Percentiles rank a stretch among this genome's conserved stretches.
Evolutionary conservation across 2,888 invertebrate species (phyloP).

Genomic region (Ectemnius cavifrons): DNA sequence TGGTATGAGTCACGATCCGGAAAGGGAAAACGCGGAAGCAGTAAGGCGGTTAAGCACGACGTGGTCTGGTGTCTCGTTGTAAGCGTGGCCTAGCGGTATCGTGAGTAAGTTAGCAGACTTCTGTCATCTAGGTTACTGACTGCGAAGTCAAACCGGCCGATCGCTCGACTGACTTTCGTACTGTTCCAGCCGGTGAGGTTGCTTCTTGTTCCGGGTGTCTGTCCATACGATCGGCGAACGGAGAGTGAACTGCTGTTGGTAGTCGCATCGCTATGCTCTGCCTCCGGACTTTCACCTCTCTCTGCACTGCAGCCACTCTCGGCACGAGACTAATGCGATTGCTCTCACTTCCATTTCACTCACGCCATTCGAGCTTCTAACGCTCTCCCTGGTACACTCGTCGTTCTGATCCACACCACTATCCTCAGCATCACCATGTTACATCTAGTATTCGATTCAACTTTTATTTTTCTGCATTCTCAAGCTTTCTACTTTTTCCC

Average conservation of each 20-base stretch:
- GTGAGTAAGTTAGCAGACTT: conserved; percentile 70
- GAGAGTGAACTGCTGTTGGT: conserved; percentile 28
- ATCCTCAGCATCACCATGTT: no score
- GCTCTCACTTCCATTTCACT: conserved; percentile 65
- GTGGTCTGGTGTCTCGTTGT: not conserved
- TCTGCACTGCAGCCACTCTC: conserved; percentile 41
- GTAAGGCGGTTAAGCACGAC: conserved; percentile 1
- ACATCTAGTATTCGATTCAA: no score
- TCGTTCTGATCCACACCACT: no score
- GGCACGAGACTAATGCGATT: conserved; percentile 41
- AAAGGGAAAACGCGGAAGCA: conserved; percentile 62
- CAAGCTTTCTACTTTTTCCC: no score
- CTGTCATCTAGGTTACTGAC: conserved; percentile 54
- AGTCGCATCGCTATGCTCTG: conserved; percentile 47
- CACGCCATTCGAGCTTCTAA: conserved; percentile 28
- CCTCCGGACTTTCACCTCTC: conserved; percentile 68
- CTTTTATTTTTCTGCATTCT: no score
- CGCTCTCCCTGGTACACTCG: not conserved
- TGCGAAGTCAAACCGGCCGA: conserved; percentile 20
- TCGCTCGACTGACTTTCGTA: not conserved
- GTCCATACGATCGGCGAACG: conserved; percentile 27
- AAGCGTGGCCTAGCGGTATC: conserved; percentile 5
- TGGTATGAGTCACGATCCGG: conserved; percentile 49
- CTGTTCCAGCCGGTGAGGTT: not conserved
- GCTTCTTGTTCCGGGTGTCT: not conserved